phyloP scores from a whole-genome alignment of 1,140 invertebrate genomes.

The Portunus trituberculatus region DNA sequence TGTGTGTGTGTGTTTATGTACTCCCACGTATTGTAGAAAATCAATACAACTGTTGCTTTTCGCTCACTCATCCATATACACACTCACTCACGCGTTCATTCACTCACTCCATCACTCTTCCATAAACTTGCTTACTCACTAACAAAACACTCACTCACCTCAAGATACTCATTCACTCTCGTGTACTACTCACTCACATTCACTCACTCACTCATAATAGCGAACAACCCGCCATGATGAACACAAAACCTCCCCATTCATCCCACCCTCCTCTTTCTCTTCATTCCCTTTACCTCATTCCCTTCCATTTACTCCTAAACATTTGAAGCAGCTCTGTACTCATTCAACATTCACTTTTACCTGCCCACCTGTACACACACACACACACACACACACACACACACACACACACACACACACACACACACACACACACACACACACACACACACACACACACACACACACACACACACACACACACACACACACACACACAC shows the following conservation, averaged over 20 bases:
- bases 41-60: not conserved
- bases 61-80: not conserved
- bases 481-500: not conserved
- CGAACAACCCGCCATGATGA: not conserved
- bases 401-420: no score
- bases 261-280: no score
- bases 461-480: no score
- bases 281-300: no score
- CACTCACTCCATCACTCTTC: not conserved
- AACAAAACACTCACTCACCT: not conserved
- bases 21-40: not conserved
- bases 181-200: not conserved
- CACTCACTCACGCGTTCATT: not conserved
- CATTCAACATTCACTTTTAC: not conserved
- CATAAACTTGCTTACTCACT: not conserved
- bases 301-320: no score
- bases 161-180: not conserved
- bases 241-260: no score
- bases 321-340: no score
- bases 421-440: no score
- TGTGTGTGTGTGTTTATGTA: not conserved
- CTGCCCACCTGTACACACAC: not conserved
- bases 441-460: no score
- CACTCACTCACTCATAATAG: not conserved
- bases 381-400: no score